Base-by-base conservation (phyloP, 2,797 vertebrate species). In the Fratercula arctica region DNA sequence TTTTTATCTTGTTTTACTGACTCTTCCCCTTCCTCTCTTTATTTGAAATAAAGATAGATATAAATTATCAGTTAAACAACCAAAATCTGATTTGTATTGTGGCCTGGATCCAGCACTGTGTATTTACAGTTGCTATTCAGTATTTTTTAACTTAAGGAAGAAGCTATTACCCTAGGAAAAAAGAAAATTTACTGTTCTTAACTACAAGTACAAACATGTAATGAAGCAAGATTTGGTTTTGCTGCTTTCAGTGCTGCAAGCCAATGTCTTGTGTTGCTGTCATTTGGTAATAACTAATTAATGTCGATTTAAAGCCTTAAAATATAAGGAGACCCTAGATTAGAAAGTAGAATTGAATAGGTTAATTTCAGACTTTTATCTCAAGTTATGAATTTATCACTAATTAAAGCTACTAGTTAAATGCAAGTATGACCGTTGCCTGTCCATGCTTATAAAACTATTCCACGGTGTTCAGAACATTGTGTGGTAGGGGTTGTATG, bases 11-110 rank as follows among this genome's bases (percentile, higher is more conserved):
- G 53, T 70, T 94, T 88, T 86, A 82, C 8, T 35, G 68, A 77
- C 92, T 89, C 79, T 91, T 95, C 90, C 95, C 61, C 25, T 96
- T 95, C 95, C 79, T 61, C 85, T 85, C 82, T 92, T 91, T 96
- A 91, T 94, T 94, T 82, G 25, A 79, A 82, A 73, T 76, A 86
- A 88, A 50, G 23, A 94, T 29, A 72, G 43, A 46, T 29, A 79
- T 25, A 74, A 92, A 86, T 93, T 86, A 79, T 43, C 48, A 79
- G 76, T 66, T 96, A 92, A 95, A 85, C 68, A 75, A 56, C 45
- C 9, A 28, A 89, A 95, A 94, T 92, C 73, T 94, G 85, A 70
- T 96, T 94, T 94, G 23, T 67, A 50, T 79, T 76, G 10, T 95
- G 91, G 87, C 56, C 19, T 69, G 41, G 19, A 81, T 95, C 90